A percentile compares a stretch with the other conserved stretches of the same genome.
Evolutionary conservation across 2,113 vertebrate genomes (phyloP).

Genomic region (Myiozetetes cayanensis): DNA sequence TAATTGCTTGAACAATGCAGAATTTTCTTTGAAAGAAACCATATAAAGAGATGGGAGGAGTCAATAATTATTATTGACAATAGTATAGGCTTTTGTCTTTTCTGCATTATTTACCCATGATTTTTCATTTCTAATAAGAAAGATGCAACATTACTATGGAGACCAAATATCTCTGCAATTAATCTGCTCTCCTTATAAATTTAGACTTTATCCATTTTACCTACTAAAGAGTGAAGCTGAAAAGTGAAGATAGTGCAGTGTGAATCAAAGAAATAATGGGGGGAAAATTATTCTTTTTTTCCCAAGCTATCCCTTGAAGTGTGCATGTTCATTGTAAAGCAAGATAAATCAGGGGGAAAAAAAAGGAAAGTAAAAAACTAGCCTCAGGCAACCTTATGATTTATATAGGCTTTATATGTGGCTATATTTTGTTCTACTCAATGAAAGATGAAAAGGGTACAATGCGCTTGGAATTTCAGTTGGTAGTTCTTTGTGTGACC

Average conservation of each 20-base stretch:
- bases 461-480: conserved; percentile 15
- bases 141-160: not conserved
- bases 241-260: not conserved
- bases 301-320: conserved; percentile 22
- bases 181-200: conserved; percentile 6
- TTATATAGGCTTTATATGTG: not conserved
- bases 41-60: rapidly evolving
- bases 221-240: not conserved
- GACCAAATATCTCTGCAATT: conserved; percentile 28
- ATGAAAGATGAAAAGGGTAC: conserved; percentile 27
- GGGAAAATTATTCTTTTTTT: not conserved
- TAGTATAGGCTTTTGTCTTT: not conserved
- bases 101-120: not conserved
- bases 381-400: conserved; percentile 2
- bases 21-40: not conserved
- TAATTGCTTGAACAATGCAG: not conserved
- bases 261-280: conserved; percentile 5
- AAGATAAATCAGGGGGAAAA: conserved; percentile 29
- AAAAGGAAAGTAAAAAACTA: conserved; percentile 3
- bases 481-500: not conserved
- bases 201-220: not conserved
- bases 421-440: conserved; percentile 26
- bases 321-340: not conserved
- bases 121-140: not conserved
- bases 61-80: not conserved